These are phyloP conservation scores for Porites lobata DNA, from an alignment of 92 coral and sea anemone species.

Conservation along the genomic window DNA sequence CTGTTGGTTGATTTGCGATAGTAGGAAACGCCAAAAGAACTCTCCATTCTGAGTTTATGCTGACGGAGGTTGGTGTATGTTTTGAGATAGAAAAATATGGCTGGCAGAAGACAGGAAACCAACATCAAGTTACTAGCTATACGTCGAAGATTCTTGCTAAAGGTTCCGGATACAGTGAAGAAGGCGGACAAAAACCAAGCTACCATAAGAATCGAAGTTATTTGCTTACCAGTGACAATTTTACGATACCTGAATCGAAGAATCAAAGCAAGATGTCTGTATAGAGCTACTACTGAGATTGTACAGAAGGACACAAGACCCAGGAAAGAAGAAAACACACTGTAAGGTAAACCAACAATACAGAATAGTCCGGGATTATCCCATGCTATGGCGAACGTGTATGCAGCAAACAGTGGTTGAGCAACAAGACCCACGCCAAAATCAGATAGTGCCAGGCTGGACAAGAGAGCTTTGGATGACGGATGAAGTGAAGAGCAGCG, in stretches of 20 bases:
- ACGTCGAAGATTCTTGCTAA: not conserved
- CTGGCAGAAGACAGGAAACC: not conserved
- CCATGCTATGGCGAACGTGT: not conserved
- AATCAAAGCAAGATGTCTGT: conserved; percentile 10
- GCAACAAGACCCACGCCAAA: not conserved
- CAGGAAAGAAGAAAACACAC: not conserved
- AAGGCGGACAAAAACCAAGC: conserved; percentile 2
- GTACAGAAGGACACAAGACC: conserved; percentile 7
- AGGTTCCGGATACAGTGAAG: not conserved
- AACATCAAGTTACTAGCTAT: not conserved
- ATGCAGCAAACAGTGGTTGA: not conserved
- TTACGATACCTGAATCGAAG: not conserved
- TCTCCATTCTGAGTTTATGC: not conserved
- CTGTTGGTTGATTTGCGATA: conserved; percentile 19
- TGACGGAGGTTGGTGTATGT: not conserved
- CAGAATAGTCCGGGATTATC: not conserved
- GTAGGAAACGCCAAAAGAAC: not conserved
- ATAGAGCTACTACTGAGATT: not conserved
- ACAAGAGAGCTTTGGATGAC: not conserved
- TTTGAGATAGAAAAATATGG: not conserved
- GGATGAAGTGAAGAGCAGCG: not conserved
- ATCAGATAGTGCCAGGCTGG: not conserved
- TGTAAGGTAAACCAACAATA: not conserved
- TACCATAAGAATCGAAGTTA: not conserved
- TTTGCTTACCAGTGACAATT: not conserved